Evolutionary conservation across 1,140 invertebrate species (phyloP), one percentile per base, ranked within the genome.

Genomic region (Papilio xuthus): DNA sequence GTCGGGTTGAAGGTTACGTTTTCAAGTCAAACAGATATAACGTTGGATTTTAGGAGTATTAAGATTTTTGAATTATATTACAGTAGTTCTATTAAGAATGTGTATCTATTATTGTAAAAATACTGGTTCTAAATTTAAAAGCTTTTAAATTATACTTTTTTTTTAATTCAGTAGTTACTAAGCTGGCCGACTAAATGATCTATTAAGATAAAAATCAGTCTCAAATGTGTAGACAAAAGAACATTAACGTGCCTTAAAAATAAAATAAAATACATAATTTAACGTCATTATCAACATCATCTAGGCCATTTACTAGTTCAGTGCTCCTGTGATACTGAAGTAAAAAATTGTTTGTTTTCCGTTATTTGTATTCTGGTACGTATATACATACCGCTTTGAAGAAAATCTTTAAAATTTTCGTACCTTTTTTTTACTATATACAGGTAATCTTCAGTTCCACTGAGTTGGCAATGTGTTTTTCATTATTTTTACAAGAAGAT

Each of bases 1-100:
- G 47, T 50, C 47, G 47, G 47, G 26, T 75, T 56, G 47, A 75
- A 75, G 73, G 73, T 75, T 28, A 37, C 50, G 13, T 32, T 56
- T 37, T 37, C 26, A 13, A 32, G 10, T 13, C 28, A 75, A 28
- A 56, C 56, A 26, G 26, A 75, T 37, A n/a, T 32, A 28, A 41
- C 6, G 71, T 73, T 73, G 32, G 12, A 13, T 73, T 73, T 26
- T 4, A 28, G 13, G 0, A 26, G 4, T 42, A 53, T 28, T n/a
- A 50, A 9, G 4, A 26, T 72, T 20, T 41, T 20, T 28, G 6
- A 18, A 23, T 63, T 1, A 2, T 63, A 63, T 63, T 18, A 13
- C 23, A n/a, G n/a, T n/a, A 12, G 12, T 26, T 56, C 10, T 23
- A 12, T 8, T 2, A 13, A 63, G 4, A 26, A 10, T 26, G 53